A percentile compares a stretch with the other conserved stretches of the same genome.
phyloP scores from a whole-genome alignment of 1,140 invertebrate genomes.

The Asbolus verrucosus region DNA sequence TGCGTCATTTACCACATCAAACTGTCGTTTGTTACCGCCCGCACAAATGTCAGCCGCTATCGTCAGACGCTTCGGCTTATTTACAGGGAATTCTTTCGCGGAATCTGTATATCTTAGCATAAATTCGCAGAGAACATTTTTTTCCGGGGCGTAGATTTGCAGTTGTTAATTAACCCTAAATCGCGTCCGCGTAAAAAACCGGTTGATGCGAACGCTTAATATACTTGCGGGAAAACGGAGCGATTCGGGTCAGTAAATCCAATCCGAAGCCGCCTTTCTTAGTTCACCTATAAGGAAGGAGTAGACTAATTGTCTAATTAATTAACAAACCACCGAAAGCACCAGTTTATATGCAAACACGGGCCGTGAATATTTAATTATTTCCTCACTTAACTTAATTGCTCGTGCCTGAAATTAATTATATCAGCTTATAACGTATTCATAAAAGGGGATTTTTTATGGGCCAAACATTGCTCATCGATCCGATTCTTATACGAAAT shows the following conservation, averaged over 20 bases:
- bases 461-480: neutral
- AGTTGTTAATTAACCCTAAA: too few species aligned
- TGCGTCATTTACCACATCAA: slow-evolving; percentile 63
- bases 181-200: too few species aligned
- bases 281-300: slow-evolving; percentile 19
- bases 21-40: slow-evolving; percentile 61
- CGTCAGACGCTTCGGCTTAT: slow-evolving; percentile 4
- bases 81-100: slow-evolving; percentile 3
- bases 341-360: slow-evolving; percentile 50
- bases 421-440: slow-evolving; percentile 49
- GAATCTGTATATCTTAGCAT: too few species aligned
- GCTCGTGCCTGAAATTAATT: slow-evolving; percentile 51
- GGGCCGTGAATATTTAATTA: slow-evolving; percentile 54
- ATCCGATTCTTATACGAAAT: too few species aligned
- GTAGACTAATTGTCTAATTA: slow-evolving; percentile 54
- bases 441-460: slow-evolving; percentile 34
- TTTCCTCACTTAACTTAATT: slow-evolving; percentile 56
- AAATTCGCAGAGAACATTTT: too few species aligned
- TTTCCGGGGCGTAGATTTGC: too few species aligned
- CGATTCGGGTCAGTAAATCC: slow-evolving; percentile 35
- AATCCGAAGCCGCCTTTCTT: neutral
- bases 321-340: slow-evolving; percentile 46
- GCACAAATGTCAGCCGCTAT: too few species aligned
- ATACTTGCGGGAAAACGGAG: too few species aligned
- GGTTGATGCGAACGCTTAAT: too few species aligned